Percentiles rank a stretch among this genome's conserved stretches.
These are phyloP conservation scores for Pedetes capensis DNA, from an alignment of 2,113 vertebrate genomes.

Conservation along the genomic window DNA sequence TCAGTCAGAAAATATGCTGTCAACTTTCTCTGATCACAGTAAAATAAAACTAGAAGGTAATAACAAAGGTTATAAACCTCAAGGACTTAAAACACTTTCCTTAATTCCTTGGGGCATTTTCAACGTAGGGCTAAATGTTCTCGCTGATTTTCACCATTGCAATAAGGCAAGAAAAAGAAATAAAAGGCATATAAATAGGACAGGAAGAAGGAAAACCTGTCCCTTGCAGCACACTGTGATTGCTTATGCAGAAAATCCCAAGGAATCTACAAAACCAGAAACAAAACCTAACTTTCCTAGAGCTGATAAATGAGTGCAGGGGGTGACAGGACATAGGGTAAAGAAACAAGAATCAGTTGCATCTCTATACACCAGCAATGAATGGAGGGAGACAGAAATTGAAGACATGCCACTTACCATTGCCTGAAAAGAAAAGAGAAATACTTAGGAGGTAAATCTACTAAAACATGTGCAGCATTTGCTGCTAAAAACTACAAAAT, in stretches of 20 bases:
- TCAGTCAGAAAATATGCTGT: not conserved
- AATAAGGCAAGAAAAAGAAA: slow-evolving; percentile 36
- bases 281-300: not conserved
- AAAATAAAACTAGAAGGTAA: not conserved
- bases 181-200: not conserved
- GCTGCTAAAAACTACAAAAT: not conserved
- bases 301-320: not conserved
- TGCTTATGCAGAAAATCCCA: not conserved
- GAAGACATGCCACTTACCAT: not conserved
- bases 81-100: not conserved
- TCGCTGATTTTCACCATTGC: not conserved
- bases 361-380: not conserved
- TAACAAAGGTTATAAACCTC: not conserved
- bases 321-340: not conserved
- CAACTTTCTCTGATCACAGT: not conserved
- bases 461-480: not conserved
- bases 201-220: not conserved
- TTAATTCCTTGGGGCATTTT: not conserved
- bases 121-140: not conserved
- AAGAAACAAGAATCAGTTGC: not conserved
- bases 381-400: not conserved
- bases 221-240: not conserved
- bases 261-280: not conserved
- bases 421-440: not conserved
- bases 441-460: not conserved